Conservation (phyloP, 1,140 invertebrate species). For the Holcopasites calliopsidis region DNA sequence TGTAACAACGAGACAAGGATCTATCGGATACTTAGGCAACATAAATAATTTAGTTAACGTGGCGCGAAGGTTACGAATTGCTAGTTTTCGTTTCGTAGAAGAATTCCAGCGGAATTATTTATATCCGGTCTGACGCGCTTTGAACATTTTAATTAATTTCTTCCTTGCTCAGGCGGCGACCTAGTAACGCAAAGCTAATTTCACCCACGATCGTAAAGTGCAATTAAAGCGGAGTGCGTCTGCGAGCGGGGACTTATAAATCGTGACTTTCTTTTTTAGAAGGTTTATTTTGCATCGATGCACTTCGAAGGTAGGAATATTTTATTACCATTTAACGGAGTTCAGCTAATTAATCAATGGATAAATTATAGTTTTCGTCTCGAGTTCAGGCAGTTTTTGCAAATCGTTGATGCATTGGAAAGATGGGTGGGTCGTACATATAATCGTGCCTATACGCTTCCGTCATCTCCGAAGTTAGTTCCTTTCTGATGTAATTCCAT, state of each 20-base stretch:
- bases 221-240: slow-evolving; percentile 9
- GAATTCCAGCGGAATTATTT: slow-evolving; percentile 1
- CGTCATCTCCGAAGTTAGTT: slow-evolving; percentile 49
- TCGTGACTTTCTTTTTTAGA: slow-evolving; percentile 28
- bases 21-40: not conserved
- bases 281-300: not conserved
- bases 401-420: slow-evolving; percentile 3
- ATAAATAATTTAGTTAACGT: not conserved
- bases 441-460: slow-evolving; percentile 24
- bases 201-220: not conserved
- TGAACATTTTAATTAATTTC: slow-evolving; percentile 6
- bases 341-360: too few relatives aligned
- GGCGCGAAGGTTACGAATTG: not conserved
- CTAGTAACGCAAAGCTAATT: slow-evolving; percentile 12
- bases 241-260: not conserved
- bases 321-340: too few relatives aligned
- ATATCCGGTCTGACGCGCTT: not conserved
- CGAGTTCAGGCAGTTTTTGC: not conserved
- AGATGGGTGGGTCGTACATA: slow-evolving; percentile 25
- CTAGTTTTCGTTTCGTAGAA: not conserved
- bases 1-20: not conserved
- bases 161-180: not conserved
- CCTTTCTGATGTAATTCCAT: slow-evolving; percentile 51
- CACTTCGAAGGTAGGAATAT: not conserved
- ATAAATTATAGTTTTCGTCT: not conserved